Evolutionary conservation across 2,113 vertebrate species (phyloP), one percentile per base, ranked within the genome.

Genomic region (Rhinogobius similis): DNA sequence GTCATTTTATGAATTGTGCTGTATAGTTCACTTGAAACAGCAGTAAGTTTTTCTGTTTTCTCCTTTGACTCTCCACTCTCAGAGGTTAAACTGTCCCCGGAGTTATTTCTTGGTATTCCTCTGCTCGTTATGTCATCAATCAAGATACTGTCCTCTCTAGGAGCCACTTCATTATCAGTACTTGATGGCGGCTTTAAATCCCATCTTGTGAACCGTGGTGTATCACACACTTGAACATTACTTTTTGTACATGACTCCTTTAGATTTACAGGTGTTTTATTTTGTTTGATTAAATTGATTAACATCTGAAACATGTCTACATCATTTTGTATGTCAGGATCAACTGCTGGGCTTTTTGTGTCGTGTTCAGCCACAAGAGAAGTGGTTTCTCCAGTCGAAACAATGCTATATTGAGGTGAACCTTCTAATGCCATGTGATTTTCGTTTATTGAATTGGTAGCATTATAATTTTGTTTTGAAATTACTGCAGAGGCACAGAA

Each of bases 261-360:
- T 29, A 9, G 14, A 29, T 58, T 58, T 29, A 9, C 29, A 38
- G 29, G 11, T 10, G 58, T 4, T 32, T 61, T 50, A 21, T 10
- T 50, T 50, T 50, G 46, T 61, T 61, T 61, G 29, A 61, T 10
- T 8, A 61, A 32, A 61, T 38, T n/a, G 4, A 61, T 36, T 61
- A 61, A 61, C 29, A 61, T 10, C 18, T 58, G 24, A 38, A 61
- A n/a, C 52, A 55, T 36, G 29, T 61, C 58, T 20, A n/a, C 16
- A 21, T n/a, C 27, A n/a, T 36, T 18, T 38, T 38, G 29, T 4
- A n/a, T 4, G 7, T 61, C 10, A n/a, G 58, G 7, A 32, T 38
- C 20, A 61, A 36, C 29, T 21, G 8, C 18, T 61, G 29, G 27
- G 32, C 16, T 36, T 61, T 36, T 4, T n/a, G 18, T 10, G 18